phyloP scores from a whole-genome alignment of 2,113 vertebrate genomes.

The Mobula hypostoma region DNA sequence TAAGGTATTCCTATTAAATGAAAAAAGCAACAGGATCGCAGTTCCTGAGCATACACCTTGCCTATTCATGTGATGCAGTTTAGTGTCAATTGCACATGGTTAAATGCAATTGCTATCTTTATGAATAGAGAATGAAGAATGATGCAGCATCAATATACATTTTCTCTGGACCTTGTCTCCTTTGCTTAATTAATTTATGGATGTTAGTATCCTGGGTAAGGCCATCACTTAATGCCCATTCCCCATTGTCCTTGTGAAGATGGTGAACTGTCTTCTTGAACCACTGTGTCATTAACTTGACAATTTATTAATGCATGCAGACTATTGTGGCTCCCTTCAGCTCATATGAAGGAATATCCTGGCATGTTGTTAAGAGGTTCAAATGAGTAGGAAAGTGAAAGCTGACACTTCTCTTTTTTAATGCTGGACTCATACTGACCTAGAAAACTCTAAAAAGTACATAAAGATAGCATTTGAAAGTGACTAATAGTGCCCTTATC shows the following conservation, averaged over 20 bases:
- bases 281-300: not conserved
- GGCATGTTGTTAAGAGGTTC: not conserved
- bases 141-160: not conserved
- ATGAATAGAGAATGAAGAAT: not conserved
- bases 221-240: no score
- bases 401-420: not conserved
- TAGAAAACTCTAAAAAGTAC: not conserved
- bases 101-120: not conserved
- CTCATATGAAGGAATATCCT: not conserved
- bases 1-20: no score
- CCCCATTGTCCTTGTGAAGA: no score
- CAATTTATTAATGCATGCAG: not conserved
- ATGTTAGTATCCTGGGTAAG: no score
- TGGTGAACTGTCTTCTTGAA: no score
- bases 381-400: not conserved
- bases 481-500: not conserved
- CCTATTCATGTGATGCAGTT: no score
- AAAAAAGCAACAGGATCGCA: no score
- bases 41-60: no score
- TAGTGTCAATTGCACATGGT: not conserved
- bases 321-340: not conserved
- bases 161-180: not conserved
- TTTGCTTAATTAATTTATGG: no score
- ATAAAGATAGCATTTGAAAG: not conserved
- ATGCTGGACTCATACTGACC: not conserved